Evolutionary conservation across 2,797 vertebrate species (phyloP), one percentile per base, ranked within the genome.

Genomic region (Hyperoplus lanceolatus): DNA sequence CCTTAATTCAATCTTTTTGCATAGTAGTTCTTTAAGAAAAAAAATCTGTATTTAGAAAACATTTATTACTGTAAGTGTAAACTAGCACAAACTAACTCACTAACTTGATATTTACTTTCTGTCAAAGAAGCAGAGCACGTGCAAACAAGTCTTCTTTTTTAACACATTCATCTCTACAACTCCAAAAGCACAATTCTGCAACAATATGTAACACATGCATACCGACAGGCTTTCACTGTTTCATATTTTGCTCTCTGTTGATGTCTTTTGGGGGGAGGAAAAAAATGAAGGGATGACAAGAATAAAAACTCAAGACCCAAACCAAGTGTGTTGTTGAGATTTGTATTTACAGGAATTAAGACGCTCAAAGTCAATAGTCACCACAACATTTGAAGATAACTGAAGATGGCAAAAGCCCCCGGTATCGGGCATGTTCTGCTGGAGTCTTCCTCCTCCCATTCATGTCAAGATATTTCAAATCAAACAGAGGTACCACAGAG

Each of bases 321-420:
- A 64, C 50, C 71, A 79, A 85, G 65, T 45, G 65, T 75, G 75
- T 83, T 80, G 62, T 79, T 89, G 81, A 83, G 70, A 75, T 87
- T 82, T 91, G 84, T 93, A 91, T 94, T 93, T 88, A 94, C 93
- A 92, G 59, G 78, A 81, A 87, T 87, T 62, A 73, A 74, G 73
- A 90, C 41, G 79, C 66, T 89, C 61, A 63, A 71, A 67, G 10
- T 86, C 36, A n/a, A 85, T 81, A 87, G 74, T 80, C 62, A 87
- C 77, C 72, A 90, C 76, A 81, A 66, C 43, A 75, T 65, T 79
- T 84, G 51, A 48, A 48, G 53, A 86, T 69, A 39, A 77, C 84
- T 86, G 42, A 81, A 74, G 65, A 74, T 76, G 54, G 5, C 51
- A 65, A 73, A 87, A 29, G 70, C 63, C 76, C 46, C 70, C 21